Conservation (phyloP, 2,113 vertebrate species). For the Trachemys scripta region DNA sequence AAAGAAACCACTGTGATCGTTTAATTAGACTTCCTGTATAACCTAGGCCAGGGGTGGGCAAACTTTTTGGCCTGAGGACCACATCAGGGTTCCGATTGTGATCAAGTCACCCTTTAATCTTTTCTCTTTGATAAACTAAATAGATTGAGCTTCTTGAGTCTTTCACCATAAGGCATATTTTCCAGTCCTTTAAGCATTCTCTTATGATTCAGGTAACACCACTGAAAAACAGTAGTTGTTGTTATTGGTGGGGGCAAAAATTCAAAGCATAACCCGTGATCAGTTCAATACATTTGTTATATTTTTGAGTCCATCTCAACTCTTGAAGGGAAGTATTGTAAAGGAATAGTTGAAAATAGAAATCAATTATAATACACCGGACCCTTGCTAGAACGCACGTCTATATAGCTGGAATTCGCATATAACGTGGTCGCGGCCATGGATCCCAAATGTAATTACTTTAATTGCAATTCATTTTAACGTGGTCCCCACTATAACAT, state of each 20-base stretch:
- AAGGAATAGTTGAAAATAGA: neutral
- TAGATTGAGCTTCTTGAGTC: neutral
- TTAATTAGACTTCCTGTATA: slow-evolving; percentile 33
- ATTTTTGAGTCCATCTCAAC: neutral
- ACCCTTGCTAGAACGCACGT: no score
- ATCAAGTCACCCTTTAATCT: neutral
- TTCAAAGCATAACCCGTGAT: neutral
- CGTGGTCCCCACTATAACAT: no score
- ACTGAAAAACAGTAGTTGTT: neutral
- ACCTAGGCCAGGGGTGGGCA: neutral
- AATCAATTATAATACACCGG: neutral
- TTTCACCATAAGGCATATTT: neutral
- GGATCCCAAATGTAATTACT: no score
- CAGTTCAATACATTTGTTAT: neutral
- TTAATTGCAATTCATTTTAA: no score
- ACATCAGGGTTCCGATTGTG: neutral
- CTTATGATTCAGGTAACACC: neutral
- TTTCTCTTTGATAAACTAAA: neutral
- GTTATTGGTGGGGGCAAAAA: neutral
- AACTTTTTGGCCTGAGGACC: no score
- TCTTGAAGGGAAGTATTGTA: neutral
- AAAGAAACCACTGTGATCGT: neutral
- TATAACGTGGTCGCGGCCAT: no score
- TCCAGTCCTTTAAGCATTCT: neutral
- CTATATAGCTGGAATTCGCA: no score